Evolutionary conservation across 37 sponge, comb jelly and placozoan species (phyloP).

Genomic region (Tethya wilhelma): DNA sequence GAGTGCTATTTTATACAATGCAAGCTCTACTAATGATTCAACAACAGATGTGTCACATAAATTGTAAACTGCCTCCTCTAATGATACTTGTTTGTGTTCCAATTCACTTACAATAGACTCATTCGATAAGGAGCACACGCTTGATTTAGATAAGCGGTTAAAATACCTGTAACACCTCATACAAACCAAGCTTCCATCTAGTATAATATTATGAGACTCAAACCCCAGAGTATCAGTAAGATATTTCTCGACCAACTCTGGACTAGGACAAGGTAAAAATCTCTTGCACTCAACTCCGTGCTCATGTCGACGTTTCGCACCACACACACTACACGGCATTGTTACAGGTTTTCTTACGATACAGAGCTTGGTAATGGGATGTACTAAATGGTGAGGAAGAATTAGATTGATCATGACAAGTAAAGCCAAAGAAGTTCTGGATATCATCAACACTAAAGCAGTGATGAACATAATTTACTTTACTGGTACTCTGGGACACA

Average conservation of each 20-base stretch:
- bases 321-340: background rate
- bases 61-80: background rate
- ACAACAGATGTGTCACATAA: background rate
- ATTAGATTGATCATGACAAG: background rate
- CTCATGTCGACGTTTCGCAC: background rate
- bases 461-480: too few relatives aligned
- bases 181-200: background rate
- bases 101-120: background rate
- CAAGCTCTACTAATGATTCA: background rate
- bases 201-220: background rate
- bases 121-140: background rate
- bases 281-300: too few relatives aligned
- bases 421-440: background rate
- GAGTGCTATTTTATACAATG: background rate
- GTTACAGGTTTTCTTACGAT: background rate
- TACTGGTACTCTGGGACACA: background rate
- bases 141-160: background rate
- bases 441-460: too few relatives aligned
- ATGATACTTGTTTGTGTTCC: background rate
- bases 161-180: background rate
- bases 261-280: background rate
- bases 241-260: background rate
- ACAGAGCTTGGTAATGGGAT: too few relatives aligned
- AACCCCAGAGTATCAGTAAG: background rate
- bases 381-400: too few relatives aligned